Percentiles rank a stretch among this genome's conserved stretches.
Evolutionary conservation across 2,797 vertebrate species (phyloP).

Genomic region (Pangasius djambal): DNA sequence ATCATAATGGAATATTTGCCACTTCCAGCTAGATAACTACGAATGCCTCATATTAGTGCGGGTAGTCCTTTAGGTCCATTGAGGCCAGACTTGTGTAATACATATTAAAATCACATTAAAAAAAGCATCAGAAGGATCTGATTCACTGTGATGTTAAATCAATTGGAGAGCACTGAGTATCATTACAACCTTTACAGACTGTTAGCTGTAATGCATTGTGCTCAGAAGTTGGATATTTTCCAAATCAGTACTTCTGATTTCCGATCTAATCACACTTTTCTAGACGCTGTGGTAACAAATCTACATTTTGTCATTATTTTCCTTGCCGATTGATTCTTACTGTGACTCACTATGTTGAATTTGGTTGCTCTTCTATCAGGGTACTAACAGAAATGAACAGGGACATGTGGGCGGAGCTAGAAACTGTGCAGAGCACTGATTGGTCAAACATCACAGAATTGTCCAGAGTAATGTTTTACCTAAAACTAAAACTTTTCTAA

Average conservation of each 20-base stretch:
- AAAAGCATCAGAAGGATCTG: not conserved
- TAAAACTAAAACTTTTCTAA: not conserved
- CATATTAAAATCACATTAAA: not conserved
- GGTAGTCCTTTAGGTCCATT: not conserved
- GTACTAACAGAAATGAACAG: not conserved
- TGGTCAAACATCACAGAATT: not conserved
- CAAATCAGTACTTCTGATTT: not conserved
- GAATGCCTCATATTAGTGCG: not conserved
- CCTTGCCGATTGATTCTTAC: not conserved
- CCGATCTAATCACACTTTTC: not conserved
- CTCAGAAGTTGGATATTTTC: not conserved
- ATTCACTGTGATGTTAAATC: not conserved
- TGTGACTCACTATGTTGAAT: not conserved
- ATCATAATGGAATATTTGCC: constrained; percentile 4
- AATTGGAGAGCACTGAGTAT: not conserved
- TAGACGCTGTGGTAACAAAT: not conserved
- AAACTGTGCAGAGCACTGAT: not conserved
- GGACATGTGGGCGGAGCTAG: not conserved
- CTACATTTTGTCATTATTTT: not conserved
- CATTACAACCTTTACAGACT: not conserved
- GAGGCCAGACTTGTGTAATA: not conserved
- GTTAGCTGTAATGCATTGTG: not conserved
- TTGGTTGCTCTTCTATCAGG: not conserved
- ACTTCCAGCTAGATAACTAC: too few relatives aligned
- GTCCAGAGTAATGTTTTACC: not conserved